phyloP scores from a whole-genome alignment of 2,888 invertebrate species.

The Agriopis marginaria region DNA sequence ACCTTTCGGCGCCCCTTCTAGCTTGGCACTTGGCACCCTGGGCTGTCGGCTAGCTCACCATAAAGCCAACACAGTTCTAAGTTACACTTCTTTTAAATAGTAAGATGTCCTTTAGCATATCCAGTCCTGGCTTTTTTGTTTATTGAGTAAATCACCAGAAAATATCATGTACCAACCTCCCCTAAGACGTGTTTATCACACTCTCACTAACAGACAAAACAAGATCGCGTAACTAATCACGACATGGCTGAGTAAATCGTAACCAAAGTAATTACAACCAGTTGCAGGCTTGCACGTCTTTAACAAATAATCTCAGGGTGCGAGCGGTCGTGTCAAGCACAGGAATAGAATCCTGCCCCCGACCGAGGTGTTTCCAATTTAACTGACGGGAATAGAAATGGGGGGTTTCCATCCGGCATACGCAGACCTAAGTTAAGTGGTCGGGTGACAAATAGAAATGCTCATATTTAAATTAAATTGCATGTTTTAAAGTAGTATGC shows the following conservation, averaged over 20 bases:
- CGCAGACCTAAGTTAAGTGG: background rate
- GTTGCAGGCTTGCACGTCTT: conserved; percentile 69
- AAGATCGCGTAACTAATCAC: conserved; percentile 54
- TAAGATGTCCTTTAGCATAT: too few species aligned
- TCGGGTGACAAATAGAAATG: background rate
- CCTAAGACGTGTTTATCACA: conserved; percentile 25
- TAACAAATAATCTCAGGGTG: conserved; percentile 67
- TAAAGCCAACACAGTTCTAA: too few species aligned
- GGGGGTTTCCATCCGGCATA: background rate
- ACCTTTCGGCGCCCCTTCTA: too few species aligned
- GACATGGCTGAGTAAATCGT: conserved; percentile 66
- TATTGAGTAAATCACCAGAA: too few species aligned
- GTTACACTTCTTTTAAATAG: too few species aligned
- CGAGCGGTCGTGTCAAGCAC: conserved; percentile 69
- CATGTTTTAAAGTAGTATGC: too few species aligned
- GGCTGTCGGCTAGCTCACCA: too few species aligned
- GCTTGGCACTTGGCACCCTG: too few species aligned
- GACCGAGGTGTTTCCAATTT: conserved; percentile 81
- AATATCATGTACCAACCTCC: background rate
- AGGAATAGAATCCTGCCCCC: conserved; percentile 77
- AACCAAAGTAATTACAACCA: conserved; percentile 77
- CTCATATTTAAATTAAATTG: too few species aligned
- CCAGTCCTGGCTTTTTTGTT: too few species aligned
- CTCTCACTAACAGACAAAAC: conserved; percentile 40
- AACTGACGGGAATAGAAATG: conserved; percentile 46